Evolutionary conservation across 2,888 invertebrate genomes (phyloP), one percentile per base, ranked within the genome.

Genomic region (Ennomos erosarius): DNA sequence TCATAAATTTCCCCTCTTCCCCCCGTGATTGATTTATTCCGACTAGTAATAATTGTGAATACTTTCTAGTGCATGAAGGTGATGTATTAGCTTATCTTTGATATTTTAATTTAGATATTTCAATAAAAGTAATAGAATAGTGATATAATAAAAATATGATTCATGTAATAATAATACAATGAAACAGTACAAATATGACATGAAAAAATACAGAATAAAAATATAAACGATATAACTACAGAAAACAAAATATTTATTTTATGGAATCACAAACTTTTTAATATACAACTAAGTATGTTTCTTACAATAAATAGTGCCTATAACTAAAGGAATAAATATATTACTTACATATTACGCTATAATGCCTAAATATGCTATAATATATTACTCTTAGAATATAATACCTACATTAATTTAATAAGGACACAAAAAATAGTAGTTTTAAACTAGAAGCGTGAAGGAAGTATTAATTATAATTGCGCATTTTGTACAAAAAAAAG

Each of bases 261-360:
- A 82, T 87, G 82, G 83, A 87, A 88, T 87, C 74, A 73, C 75
- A 73, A 74, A 82, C 77, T 83, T 71, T 74, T 68, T 68, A 72
- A 59, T 66, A 71, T 69, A 67, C 64, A 69, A 69, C 70, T 69
- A n/a, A n/a, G n/a, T n/a, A 74, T 75, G 81, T 84, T 84, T 82
- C 74, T 80, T 80, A 83, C 69, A 79, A 74, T 64, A 65, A 73
- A 75, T 76, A 77, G 74, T 76, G 74, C 81, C 85, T 87, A 87
- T 65, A 78, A 51, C 82, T 85, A 87, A 65, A 49, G 54, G 42
- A 65, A 77, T 71, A 71, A 84, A 82, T 78, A 82, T 73, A 79
- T 74, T 78, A 82, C 70, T 26, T 26, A 84, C 71, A 81, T 75
- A 77, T 70, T 69, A 74, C 70, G 65, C 59, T 64, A 53, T 43